A percentile compares a stretch with the other conserved stretches of the same genome.
Conservation (phyloP, 2,113 vertebrate genomes). For the Corythornis cristatus region DNA sequence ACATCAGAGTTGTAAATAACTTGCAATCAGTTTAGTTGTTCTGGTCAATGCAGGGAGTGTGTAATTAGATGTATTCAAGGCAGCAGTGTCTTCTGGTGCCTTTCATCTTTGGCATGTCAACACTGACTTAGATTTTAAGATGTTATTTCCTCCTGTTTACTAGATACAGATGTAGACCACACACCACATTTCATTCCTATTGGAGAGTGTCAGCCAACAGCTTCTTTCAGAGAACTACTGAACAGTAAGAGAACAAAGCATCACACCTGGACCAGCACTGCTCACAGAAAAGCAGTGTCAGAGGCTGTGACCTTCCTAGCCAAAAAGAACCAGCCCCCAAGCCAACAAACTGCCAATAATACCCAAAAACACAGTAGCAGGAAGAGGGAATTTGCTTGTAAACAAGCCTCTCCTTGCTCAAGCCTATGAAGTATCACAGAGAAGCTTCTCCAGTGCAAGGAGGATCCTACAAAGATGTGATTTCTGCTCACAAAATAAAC, state of each 20-base stretch:
- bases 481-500: neutral
- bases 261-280: neutral
- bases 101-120: neutral
- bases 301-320: neutral
- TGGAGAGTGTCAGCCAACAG: neutral
- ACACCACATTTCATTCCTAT: neutral
- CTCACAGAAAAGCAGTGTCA: neutral
- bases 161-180: neutral
- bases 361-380: neutral
- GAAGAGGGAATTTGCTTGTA: neutral
- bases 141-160: neutral
- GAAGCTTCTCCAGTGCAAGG: neutral
- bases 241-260: neutral
- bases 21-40: neutral
- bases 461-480: neutral
- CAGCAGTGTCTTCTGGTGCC: neutral
- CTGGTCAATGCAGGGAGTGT: accelerated
- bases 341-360: neutral
- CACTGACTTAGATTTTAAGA: neutral
- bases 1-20: neutral
- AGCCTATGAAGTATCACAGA: neutral
- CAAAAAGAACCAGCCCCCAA: neutral
- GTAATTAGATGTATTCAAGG: neutral
- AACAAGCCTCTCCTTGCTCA: neutral
- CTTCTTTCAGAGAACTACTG: neutral